phyloP scores from a whole-genome alignment of 2,113 vertebrate genomes.

The Ictalurus furcatus region DNA sequence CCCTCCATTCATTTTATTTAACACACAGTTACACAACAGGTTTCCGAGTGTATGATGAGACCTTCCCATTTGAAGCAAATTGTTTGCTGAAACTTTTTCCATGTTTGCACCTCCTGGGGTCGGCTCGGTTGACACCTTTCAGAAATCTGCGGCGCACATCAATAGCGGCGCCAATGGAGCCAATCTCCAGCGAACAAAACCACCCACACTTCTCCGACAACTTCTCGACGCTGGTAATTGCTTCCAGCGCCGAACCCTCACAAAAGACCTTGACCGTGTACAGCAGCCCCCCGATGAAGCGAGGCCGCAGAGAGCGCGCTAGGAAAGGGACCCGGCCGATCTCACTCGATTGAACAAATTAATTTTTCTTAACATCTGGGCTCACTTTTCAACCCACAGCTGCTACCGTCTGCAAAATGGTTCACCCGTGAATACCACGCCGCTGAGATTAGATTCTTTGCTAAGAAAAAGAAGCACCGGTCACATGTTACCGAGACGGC shows the following conservation, averaged over 20 bases:
- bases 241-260: slow-evolving; percentile 45
- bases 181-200: slow-evolving; percentile 53
- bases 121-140: slow-evolving; percentile 35
- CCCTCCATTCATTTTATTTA: slow-evolving; percentile 20
- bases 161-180: slow-evolving; percentile 17
- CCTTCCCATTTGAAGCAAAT: slow-evolving; percentile 16
- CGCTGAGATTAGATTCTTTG: slow-evolving; percentile 39
- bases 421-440: background rate
- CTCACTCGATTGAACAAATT: slow-evolving; percentile 33
- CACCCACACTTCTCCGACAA: slow-evolving; percentile 45
- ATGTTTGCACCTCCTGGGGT: slow-evolving; percentile 25
- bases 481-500: background rate
- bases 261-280: slow-evolving; percentile 47
- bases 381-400: slow-evolving; percentile 5
- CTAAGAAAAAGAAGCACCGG: background rate
- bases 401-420: background rate
- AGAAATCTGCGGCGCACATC: slow-evolving; percentile 30
- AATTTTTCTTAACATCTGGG: slow-evolving; percentile 32
- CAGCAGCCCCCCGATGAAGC: slow-evolving; percentile 35
- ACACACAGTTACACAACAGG: slow-evolving; percentile 52
- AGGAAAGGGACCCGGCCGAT: slow-evolving; percentile 21
- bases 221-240: slow-evolving; percentile 45
- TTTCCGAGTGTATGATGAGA: background rate
- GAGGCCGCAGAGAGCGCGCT: background rate
- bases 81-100: slow-evolving; percentile 39